Evolutionary conservation across 1,140 invertebrate genomes (phyloP), one percentile per base, ranked within the genome.

Genomic region (Halesus radiatus): DNA sequence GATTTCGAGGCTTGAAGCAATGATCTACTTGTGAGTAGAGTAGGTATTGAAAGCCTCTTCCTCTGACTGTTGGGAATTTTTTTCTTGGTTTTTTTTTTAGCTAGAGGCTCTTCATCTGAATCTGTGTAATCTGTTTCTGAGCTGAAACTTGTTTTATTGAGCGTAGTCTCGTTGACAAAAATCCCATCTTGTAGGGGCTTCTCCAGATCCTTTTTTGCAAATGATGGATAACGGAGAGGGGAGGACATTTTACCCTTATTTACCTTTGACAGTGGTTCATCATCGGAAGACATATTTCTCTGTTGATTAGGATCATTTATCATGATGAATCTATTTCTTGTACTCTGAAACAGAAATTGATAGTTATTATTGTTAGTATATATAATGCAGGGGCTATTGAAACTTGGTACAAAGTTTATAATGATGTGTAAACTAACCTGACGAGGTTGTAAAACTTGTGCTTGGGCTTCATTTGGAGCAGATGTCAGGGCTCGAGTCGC

Each of bases 81-180:
- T 53, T 50, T 76, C 72, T 85, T 82, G 13, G 84, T 87, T 78
- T 90, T 84, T 84, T 91, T 92, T 16, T 86, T 86, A 52, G 89
- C 89, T 64, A 92, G 79, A 22, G 91, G 90, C 84, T 92, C 91
- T 83, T 92, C 91, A 84, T 92, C 91, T 16, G 91, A 92, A 84
- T 92, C 91, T 2, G 32, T 50, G 37, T 50, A 70, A 26, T 66
- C 10, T 10, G 22, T 66, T 13, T 29, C n/a, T 5, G 62, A n/a
- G 16, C 29, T 66, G 23, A 2, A 16, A 16, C n/a, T 26, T 15
- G 23, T 66, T 66, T 26, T 66, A 66, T 10, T 32, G 37, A 5
- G 10, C 10, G 3, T 10, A 32, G 22, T n/a, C 29, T 26, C 26
- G 6, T 29, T 22, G 26, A 29, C 26, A 10, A 29, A 32, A n/a